Conservation (phyloP, 2,113 vertebrate species). For the Phylloscopus trochilus region DNA sequence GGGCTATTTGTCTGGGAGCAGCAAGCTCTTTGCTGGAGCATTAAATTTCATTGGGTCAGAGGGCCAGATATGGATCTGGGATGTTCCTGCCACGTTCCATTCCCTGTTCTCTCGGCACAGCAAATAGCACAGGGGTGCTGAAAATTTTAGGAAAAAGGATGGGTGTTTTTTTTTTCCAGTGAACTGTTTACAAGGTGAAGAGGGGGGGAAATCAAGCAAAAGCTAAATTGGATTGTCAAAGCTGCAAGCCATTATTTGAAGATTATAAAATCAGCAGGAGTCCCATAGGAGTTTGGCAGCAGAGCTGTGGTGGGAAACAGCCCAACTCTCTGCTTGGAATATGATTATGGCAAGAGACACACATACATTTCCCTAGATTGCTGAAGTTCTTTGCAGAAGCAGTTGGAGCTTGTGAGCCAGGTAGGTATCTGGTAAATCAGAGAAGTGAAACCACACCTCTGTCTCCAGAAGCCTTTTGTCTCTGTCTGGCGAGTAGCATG, state of each 20-base stretch:
- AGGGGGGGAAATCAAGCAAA: background rate
- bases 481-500: background rate
- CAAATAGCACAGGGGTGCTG: background rate
- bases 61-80: background rate
- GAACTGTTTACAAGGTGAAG: background rate
- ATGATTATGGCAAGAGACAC: background rate
- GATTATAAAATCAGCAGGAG: constrained; percentile 2
- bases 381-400: background rate
- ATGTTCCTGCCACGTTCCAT: background rate
- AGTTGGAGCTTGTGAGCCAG: background rate
- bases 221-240: background rate
- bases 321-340: background rate
- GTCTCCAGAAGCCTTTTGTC: background rate
- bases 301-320: background rate
- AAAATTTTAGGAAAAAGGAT: background rate
- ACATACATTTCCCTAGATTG: background rate
- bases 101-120: background rate
- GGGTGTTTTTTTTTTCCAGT: background rate
- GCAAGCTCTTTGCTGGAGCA: background rate
- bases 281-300: background rate
- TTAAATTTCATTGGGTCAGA: background rate
- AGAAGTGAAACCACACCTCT: background rate
- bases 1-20: background rate
- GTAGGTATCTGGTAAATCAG: background rate
- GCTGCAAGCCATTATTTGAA: background rate